Evolutionary conservation across 2,113 vertebrate species (phyloP).

Genomic region (Melanotaenia duboulayi): DNA sequence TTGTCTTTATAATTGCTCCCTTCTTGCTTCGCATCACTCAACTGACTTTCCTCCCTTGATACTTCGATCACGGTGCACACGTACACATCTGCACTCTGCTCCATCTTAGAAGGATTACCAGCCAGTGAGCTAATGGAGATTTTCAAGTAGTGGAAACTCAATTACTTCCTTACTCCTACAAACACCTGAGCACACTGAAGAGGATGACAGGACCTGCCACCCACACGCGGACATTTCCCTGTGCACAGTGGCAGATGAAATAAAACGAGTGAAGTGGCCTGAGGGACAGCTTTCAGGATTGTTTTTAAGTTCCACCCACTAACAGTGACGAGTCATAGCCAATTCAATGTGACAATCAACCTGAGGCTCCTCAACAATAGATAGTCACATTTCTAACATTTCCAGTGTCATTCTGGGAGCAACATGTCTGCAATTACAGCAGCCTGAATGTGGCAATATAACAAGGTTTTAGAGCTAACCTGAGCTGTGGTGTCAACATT

Average conservation of each 20-base stretch:
- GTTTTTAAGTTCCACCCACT: constrained; percentile 29
- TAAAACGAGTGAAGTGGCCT: constrained; percentile 10
- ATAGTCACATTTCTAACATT: constrained; percentile 32
- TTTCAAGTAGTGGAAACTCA: constrained; percentile 71
- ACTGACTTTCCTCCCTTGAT: constrained; percentile 7
- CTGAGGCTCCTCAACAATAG: constrained; percentile 4
- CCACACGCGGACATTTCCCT: constrained; percentile 54
- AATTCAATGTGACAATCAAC: constrained; percentile 29
- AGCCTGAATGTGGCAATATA: constrained; percentile 19
- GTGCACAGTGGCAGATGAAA: constrained; percentile 29
- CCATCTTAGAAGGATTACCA: constrained; percentile 77
- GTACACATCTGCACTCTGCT: constrained; percentile 49
- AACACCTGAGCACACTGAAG: constrained; percentile 76
- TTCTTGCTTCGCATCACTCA: constrained; percentile 11
- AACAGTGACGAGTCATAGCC: constrained; percentile 20
- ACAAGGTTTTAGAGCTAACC: constrained; percentile 16
- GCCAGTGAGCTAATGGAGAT: constrained; percentile 50
- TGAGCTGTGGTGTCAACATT: constrained; percentile 18
- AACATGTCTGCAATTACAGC: constrained; percentile 21
- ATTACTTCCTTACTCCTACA: constrained; percentile 74
- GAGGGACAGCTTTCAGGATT: constrained; percentile 36
- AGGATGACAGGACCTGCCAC: constrained; percentile 49
- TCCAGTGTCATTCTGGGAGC: constrained; percentile 18
- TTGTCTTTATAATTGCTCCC: constrained; percentile 32
- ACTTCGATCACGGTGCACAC: constrained; percentile 25